Evolutionary conservation across 2,888 invertebrate species (phyloP).

Genomic region (Chloromyia formosa): DNA sequence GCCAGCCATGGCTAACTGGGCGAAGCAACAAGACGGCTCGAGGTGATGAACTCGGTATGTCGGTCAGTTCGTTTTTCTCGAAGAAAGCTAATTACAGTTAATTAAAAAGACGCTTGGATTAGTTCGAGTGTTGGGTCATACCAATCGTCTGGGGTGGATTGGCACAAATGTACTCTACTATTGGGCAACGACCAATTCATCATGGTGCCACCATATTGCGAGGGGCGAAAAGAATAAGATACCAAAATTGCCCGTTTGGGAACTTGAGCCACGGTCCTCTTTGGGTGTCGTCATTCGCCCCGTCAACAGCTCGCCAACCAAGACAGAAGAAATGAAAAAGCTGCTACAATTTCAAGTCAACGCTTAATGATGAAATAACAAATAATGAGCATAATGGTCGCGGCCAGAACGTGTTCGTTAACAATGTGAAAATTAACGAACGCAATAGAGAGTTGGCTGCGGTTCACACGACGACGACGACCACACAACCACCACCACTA

Average conservation of each 20-base stretch:
- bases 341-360: background rate
- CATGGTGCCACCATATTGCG: background rate
- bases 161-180: background rate
- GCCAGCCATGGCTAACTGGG: background rate
- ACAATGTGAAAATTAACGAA: slow-evolving; percentile 27
- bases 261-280: background rate
- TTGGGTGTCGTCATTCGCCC: background rate
- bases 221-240: too few relatives aligned
- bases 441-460: background rate
- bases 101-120: slow-evolving; percentile 25
- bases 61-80: background rate
- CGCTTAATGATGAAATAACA: slow-evolving; percentile 30
- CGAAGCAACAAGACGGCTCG: background rate
- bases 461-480: background rate
- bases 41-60: too few relatives aligned
- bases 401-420: slow-evolving; percentile 14
- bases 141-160: background rate
- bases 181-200: slow-evolving; percentile 2
- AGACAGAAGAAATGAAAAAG: background rate
- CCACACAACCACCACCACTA: too few relatives aligned
- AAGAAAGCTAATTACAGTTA: slow-evolving; percentile 22
- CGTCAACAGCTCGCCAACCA: background rate
- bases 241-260: background rate
- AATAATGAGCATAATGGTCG: slow-evolving; percentile 31
- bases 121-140: background rate